Evolutionary conservation across 37 sponge, comb jelly and placozoan genomes (phyloP).

Genomic region (Cliona cf. orientalis): DNA sequence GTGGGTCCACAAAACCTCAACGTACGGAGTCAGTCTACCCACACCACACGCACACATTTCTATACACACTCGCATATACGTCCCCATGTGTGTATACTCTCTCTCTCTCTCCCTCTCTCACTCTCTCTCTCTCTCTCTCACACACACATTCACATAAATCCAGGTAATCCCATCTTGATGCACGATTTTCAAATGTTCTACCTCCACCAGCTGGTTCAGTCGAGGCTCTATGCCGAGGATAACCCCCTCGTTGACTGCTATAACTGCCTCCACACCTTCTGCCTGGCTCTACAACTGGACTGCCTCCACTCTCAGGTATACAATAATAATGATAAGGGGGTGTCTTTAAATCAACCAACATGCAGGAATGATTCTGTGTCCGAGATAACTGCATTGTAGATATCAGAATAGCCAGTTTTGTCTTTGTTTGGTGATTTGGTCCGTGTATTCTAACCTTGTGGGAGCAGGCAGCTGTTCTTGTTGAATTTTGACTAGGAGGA

Average conservation of each 20-base stretch:
- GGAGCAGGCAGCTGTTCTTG: too few species aligned
- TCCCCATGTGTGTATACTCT: too few species aligned
- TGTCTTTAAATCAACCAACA: too few species aligned
- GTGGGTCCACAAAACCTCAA: too few species aligned
- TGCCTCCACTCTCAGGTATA: slow-evolving; percentile 62
- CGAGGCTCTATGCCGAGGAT: slow-evolving; percentile 76
- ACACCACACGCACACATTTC: neutral
- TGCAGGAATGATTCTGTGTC: too few species aligned
- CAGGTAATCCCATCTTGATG: slow-evolving; percentile 42
- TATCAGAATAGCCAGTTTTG: too few species aligned
- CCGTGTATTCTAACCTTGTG: too few species aligned
- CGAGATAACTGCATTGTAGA: too few species aligned
- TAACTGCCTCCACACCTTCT: slow-evolving; percentile 72
- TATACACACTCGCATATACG: too few species aligned
- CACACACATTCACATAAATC: neutral
- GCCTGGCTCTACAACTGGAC: slow-evolving; percentile 73
- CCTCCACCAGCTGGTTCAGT: slow-evolving; percentile 85
- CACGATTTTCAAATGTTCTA: slow-evolving; percentile 56
- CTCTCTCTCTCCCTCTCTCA: neutral
- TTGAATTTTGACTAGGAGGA: too few species aligned
- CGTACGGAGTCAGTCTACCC: neutral
- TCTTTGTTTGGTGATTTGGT: too few species aligned
- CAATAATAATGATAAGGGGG: too few species aligned
- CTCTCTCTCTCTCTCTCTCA: slow-evolving; percentile 6
- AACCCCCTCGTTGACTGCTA: slow-evolving; percentile 73